Base-by-base conservation (phyloP, 2,888 invertebrate genomes). In the Cephus spinipes region DNA sequence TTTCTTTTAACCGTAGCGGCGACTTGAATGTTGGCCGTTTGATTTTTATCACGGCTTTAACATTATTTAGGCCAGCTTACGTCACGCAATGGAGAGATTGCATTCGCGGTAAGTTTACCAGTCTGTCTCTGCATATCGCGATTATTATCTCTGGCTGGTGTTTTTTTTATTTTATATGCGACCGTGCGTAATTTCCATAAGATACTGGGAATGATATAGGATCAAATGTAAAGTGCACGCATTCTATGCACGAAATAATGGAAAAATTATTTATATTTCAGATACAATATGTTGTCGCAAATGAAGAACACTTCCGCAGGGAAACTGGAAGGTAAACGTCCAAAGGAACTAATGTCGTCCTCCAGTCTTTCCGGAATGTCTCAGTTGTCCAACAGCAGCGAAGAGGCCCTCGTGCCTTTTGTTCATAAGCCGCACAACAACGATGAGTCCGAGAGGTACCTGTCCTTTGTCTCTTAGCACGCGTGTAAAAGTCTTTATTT, bases 311-410 rank as follows among this genome's bases (percentile, higher is more conserved):
- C 83, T 68, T 80, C 84, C 32, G 81, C 80, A 74, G 85, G 88
- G 73, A 89, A 90, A 79, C 84, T 89, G 82, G 90, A 91, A 81
- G 88, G 89, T 73, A 91, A 91, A 79, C 86, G 91, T 78, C 83
- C 90, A 76, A 91, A 91, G 79, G 90, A 91, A 77, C 82, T 91
- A 79, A 90, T 90, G 89, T 90, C 90, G 82, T 91, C 91, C 80
- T 90, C 90, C 78, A 91, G 91, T 83, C 88, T 91, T 78, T 91
- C 91, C 76, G 90, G 91, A 76, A 91, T 91, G 91, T 91, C 91
- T 76, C 91, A 91, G 81, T 82, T 91, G 79, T 91, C 91, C 35
- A 91, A 90, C 82, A 91, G 91, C 84, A 91, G 91, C 84, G 91
- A 91, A 80, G 91, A 91, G 83, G 85, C 89, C 31, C 85, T 91